Evolutionary conservation across 2,113 vertebrate genomes (phyloP).

Genomic region (Potamarius usumacintae): DNA sequence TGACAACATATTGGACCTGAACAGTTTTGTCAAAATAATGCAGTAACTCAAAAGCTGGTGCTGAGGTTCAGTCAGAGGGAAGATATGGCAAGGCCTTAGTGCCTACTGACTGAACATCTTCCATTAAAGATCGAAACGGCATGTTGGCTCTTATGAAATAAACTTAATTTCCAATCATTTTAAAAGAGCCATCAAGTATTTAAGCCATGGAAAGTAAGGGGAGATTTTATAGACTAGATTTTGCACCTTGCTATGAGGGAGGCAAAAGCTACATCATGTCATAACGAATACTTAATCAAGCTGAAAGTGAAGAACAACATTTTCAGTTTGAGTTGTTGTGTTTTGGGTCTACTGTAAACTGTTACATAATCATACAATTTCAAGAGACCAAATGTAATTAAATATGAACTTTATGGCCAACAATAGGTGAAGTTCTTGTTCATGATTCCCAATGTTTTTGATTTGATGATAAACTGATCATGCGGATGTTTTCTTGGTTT

Average conservation of each 20-base stretch:
- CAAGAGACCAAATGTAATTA: background rate
- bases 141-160: background rate
- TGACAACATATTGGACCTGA: background rate
- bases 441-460: background rate
- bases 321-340: background rate
- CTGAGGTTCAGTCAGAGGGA: background rate
- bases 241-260: background rate
- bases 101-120: background rate
- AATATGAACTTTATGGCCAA: background rate
- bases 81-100: background rate
- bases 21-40: background rate
- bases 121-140: background rate
- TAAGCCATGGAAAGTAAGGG: background rate
- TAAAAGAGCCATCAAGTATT: background rate
- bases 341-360: background rate
- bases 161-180: background rate
- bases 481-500: background rate
- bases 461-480: no score
- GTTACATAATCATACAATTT: background rate
- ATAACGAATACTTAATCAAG: background rate
- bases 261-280: background rate
- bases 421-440: background rate
- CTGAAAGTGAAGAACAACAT: background rate
- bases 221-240: background rate
- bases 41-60: background rate